Evolutionary conservation across 2,888 invertebrate genomes (phyloP).

Genomic region (Dolichomitus sp.): DNA sequence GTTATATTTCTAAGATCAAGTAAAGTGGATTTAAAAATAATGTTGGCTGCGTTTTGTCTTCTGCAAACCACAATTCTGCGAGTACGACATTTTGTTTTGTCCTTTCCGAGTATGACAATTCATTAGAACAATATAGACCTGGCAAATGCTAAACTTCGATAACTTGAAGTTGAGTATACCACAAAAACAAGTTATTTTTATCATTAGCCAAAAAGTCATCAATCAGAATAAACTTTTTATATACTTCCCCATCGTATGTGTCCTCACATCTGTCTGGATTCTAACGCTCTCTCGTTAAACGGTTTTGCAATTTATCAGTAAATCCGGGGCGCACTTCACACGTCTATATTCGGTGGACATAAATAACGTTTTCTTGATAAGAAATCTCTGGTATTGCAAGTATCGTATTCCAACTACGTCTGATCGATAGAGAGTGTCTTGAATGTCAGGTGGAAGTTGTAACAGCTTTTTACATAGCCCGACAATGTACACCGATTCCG

Average conservation of each 20-base stretch:
- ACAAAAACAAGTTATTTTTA: neutral
- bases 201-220: slow-evolving; percentile 4
- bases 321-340: slow-evolving; percentile 44
- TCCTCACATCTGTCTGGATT: slow-evolving; percentile 28
- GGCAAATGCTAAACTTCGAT: neutral
- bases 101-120: neutral
- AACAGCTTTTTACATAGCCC: neutral
- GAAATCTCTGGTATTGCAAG: slow-evolving; percentile 14
- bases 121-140: too few species aligned
- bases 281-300: slow-evolving; percentile 9
- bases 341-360: slow-evolving; percentile 1
- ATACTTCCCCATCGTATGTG: slow-evolving; percentile 44
- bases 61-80: neutral
- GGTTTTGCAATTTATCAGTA: slow-evolving; percentile 16
- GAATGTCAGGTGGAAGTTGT: neutral
- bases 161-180: slow-evolving; percentile 10
- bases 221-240: slow-evolving; percentile 11
- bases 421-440: neutral
- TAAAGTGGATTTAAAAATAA: neutral
- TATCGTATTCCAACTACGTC: neutral
- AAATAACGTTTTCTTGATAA: slow-evolving; percentile 9
- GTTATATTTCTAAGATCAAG: neutral
- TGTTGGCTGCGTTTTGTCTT: neutral
- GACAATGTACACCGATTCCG: slow-evolving; percentile 7
- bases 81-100: neutral